Percentiles rank a stretch among this genome's conserved stretches.
Evolutionary conservation across 2,113 vertebrate species (phyloP).

Genomic region (Takifugu bimaculatus): DNA sequence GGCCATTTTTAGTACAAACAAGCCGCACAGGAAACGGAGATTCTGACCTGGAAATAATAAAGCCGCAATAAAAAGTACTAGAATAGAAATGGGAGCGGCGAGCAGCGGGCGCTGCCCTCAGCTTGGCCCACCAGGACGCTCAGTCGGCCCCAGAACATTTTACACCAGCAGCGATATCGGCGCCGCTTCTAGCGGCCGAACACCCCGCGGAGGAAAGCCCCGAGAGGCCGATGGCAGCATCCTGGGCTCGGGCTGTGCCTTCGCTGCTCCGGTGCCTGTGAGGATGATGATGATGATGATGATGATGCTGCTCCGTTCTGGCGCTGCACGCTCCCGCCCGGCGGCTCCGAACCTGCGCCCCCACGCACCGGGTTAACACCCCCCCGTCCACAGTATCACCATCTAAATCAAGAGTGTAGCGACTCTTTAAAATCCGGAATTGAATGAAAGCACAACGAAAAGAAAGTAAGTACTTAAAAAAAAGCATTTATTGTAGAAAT

Average conservation of each 20-base stretch:
- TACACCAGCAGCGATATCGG: constrained; percentile 21
- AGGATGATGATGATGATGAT: constrained; percentile 6
- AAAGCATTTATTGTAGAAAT: no score
- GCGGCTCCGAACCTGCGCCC: not conserved
- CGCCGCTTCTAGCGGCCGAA: constrained; percentile 15
- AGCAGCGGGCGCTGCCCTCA: constrained; percentile 50
- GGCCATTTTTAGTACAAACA: constrained; percentile 79
- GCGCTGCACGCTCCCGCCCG: constrained; percentile 40
- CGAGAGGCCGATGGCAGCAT: constrained; percentile 12
- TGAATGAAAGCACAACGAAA: no score
- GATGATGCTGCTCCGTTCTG: constrained; percentile 23
- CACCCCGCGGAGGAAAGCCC: no score
- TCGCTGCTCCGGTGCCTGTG: constrained; percentile 36
- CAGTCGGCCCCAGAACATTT: constrained; percentile 40
- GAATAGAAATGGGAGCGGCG: constrained; percentile 33
- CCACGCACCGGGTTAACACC: not conserved
- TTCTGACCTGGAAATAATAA: constrained; percentile 75
- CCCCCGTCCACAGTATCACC: no score
- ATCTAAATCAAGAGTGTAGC: no score
- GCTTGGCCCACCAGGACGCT: constrained; percentile 48
- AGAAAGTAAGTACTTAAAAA: not conserved
- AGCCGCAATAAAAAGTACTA: constrained; percentile 41
- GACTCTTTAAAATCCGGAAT: no score
- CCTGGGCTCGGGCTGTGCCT: constrained; percentile 27
- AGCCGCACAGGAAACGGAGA: constrained; percentile 74